These are phyloP conservation scores for Sycophila sp. DNA, from an alignment of 1,140 invertebrate genomes.

Conservation along the genomic window DNA sequence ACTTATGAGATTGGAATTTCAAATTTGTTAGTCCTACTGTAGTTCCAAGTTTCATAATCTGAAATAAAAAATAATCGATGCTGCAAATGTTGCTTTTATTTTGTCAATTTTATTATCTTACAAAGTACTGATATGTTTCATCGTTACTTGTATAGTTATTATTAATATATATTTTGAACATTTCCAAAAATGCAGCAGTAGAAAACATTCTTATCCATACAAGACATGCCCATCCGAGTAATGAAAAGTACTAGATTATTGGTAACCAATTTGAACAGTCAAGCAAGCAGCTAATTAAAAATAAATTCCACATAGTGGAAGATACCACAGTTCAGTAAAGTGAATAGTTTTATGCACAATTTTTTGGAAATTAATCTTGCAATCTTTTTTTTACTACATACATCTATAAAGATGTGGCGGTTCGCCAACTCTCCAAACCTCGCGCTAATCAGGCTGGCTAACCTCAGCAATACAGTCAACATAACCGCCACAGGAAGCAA, in stretches of 20 bases:
- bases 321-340: conserved; percentile 43
- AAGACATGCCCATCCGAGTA: conserved; percentile 52
- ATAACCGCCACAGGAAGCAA: no score
- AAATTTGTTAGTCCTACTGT: conserved; percentile 52
- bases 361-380: conserved; percentile 72
- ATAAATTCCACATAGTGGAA: conserved; percentile 53
- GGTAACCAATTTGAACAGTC: conserved; percentile 36
- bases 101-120: no score
- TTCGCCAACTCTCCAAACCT: no score
- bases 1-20: conserved; percentile 43
- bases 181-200: conserved; percentile 42
- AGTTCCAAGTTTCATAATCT: conserved; percentile 28
- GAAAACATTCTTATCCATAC: conserved; percentile 47
- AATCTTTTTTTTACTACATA: conserved; percentile 70
- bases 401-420: conserved; percentile 71
- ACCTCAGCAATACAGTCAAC: no score
- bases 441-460: no score
- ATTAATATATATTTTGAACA: conserved; percentile 45
- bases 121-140: conserved; percentile 52
- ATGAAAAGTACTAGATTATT: conserved; percentile 48
- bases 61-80: background rate
- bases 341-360: conserved; percentile 64
- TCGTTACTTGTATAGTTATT: conserved; percentile 45
- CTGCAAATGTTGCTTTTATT: no score
- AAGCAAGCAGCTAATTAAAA: conserved; percentile 51